phyloP scores from a whole-genome alignment of 2,888 invertebrate species.

The Cordilura impudica region DNA sequence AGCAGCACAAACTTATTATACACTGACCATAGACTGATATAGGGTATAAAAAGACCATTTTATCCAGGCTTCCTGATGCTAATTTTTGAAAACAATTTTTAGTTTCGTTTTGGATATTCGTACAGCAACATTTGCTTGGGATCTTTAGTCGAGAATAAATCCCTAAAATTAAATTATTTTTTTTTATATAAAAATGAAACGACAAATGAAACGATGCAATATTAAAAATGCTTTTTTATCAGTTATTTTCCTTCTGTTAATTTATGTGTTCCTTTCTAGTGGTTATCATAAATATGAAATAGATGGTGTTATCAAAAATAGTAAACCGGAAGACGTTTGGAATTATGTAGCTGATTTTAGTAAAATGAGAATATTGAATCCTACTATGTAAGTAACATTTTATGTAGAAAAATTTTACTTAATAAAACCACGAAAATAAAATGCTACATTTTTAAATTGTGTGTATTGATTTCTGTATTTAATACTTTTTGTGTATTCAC shows the following conservation, averaged over 20 bases:
- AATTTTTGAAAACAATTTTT: slow-evolving; percentile 10
- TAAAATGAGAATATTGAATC: slow-evolving; percentile 85
- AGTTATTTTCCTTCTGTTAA: slow-evolving; percentile 57
- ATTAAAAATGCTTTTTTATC: slow-evolving; percentile 67
- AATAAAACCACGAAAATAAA: neutral
- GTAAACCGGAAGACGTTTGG: slow-evolving; percentile 83
- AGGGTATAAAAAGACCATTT: too few species aligned
- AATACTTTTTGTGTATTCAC: neutral
- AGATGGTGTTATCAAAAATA: slow-evolving; percentile 79
- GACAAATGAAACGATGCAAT: slow-evolving; percentile 67
- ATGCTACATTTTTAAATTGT: slow-evolving; percentile 8
- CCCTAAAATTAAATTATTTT: neutral
- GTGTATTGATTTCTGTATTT: neutral
- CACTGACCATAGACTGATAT: too few species aligned
- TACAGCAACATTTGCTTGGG: neutral
- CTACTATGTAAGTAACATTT: slow-evolving; percentile 85
- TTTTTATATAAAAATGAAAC: slow-evolving; percentile 65
- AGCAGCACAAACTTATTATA: too few species aligned
- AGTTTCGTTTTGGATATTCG: slow-evolving; percentile 34
- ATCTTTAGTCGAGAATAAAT: neutral
- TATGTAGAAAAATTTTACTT: too few species aligned
- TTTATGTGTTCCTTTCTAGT: slow-evolving; percentile 73
- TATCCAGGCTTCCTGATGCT: slow-evolving; percentile 18
- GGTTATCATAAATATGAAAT: slow-evolving; percentile 77
- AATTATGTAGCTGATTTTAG: slow-evolving; percentile 87